Percentiles rank a stretch among this genome's conserved stretches.
Evolutionary conservation across 2,797 vertebrate species (phyloP).

Genomic region (Nyctibius grandis): DNA sequence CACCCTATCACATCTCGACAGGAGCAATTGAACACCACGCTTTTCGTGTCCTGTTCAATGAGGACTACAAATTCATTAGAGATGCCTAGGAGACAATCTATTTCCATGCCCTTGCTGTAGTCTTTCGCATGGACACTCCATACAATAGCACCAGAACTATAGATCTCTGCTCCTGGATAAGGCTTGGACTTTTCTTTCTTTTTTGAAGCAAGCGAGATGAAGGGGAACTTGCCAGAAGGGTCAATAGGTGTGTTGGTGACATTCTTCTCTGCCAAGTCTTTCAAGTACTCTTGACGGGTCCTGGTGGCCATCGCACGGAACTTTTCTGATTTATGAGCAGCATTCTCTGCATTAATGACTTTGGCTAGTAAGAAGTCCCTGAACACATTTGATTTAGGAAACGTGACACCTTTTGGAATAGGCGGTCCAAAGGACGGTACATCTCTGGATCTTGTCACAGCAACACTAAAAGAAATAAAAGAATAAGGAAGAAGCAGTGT

Average conservation of each 20-base stretch:
- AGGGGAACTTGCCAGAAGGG: slow-evolving; percentile 92
- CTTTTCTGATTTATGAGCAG: slow-evolving; percentile 96
- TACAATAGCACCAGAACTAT: slow-evolving; percentile 88
- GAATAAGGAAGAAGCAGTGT: background rate
- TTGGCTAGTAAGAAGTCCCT: slow-evolving; percentile 97
- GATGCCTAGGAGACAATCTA: slow-evolving; percentile 89
- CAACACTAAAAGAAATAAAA: slow-evolving; percentile 80
- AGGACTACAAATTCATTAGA: slow-evolving; percentile 93
- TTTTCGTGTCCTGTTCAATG: slow-evolving; percentile 90
- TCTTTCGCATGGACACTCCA: slow-evolving; percentile 92
- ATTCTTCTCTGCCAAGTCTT: slow-evolving; percentile 94
- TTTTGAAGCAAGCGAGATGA: slow-evolving; percentile 95
- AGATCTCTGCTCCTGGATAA: slow-evolving; percentile 88
- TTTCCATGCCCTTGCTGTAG: slow-evolving; percentile 88
- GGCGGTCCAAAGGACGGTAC: slow-evolving; percentile 95
- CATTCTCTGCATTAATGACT: slow-evolving; percentile 96
- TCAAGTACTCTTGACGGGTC: slow-evolving; percentile 94
- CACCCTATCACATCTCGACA: slow-evolving; percentile 95
- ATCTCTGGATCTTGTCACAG: slow-evolving; percentile 94
- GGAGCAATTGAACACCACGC: slow-evolving; percentile 92
- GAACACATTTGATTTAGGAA: slow-evolving; percentile 97
- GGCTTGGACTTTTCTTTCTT: slow-evolving; percentile 91
- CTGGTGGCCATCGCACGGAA: slow-evolving; percentile 96
- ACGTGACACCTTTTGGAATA: slow-evolving; percentile 93
- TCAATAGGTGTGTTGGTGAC: slow-evolving; percentile 94